Base-by-base conservation (phyloP, 92 coral and sea anemone species). In the Porites rus region DNA sequence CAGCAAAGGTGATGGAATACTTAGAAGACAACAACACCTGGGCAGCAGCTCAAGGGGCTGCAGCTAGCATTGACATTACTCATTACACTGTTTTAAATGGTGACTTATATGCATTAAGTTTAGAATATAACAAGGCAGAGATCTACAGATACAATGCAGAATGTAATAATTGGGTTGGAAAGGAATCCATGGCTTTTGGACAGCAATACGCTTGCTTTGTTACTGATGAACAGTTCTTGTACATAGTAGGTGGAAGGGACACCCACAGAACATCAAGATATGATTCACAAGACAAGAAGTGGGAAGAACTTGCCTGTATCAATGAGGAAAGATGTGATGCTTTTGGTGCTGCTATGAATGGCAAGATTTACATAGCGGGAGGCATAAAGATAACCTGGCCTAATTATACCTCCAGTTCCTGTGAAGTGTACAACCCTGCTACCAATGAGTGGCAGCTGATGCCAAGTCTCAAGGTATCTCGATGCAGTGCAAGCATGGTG, bases 281-380 rank as follows among this genome's bases (percentile, higher is more conserved):
- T 69, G 89, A 92, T 62, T 89, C 93, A 1, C 63, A 20, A 12
- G 52, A 72, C 4, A 50, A 90, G 59, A 77, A 54, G 52, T 92
- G 95, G 93, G 76, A 78, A 46, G 82, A 83, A 58, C 86, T 92
- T 21, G 88, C 91, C 46, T 74, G 89, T 28, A 87, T 83, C 84
- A 68, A 72, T 53, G 90, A 87, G 43, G 79, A 51, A 51, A 88
- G 95, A 1, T 82, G 77, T 8, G 64, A 84, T 63, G 87, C 89
- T 1, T 83, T 83, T 54, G 95, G 93, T 8, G 84, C 80, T 69
- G 74, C 85, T 62, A 65, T 66, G 77, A 78, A 74, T 69, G 95
- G 88, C 46, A 86, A 75, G 58, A 79, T 92, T 74, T 92, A 82
- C 79, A 69, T 92, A 25, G 84, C 88, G 52, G 95, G 95, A 18